Evolutionary conservation across 2,113 vertebrate genomes (phyloP), one percentile per base, ranked within the genome.

Genomic region (Chaetodon auriga): DNA sequence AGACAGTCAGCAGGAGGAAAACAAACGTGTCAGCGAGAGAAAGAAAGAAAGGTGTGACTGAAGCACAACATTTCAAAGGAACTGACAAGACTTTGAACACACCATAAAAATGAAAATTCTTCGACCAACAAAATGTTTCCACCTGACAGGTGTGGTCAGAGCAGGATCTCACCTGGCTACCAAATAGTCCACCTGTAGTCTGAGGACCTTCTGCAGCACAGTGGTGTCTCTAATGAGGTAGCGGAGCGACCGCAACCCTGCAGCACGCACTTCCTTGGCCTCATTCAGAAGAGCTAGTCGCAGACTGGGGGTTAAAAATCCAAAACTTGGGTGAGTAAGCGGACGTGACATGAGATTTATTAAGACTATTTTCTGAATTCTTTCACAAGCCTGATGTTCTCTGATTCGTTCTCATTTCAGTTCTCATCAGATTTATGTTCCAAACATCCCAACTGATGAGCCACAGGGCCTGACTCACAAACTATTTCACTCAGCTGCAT

Each of bases 251-350:
- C 98, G 95, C 80, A 99, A 94, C 23, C 98, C 98, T 43, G 98
- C 98, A 83, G 98, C 98, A 86, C 98, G 96, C 64, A 99, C 98
- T 94, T 99, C 98, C 94, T 99, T 99, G 60, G 98, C 98, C 96
- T 99, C 98, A 84, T 99, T 99, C 69, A 99, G 94, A 76, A 99
- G 95, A 90, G 98, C 97, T 93, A 99, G 94, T 66, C 98, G 95
- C 92, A 99, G 95, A 94, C 98, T 99, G 81, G 1, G 51, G 83
- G 30, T 77, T 7, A 43, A 80, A 89, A 57, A 70, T 23, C 35
- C 77, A 21, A 72, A 9, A 64, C 14, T 66, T 41, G 57, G 7
- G 53, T 65, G 0, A 73, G n/a, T 35, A 51, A 68, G n/a, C 38
- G 13, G 23, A 13, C 23, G 46, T 23, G 10, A 63, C 7, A 43